phyloP scores from a whole-genome alignment of 2,113 vertebrate genomes.

The Ceratotherium simum region DNA sequence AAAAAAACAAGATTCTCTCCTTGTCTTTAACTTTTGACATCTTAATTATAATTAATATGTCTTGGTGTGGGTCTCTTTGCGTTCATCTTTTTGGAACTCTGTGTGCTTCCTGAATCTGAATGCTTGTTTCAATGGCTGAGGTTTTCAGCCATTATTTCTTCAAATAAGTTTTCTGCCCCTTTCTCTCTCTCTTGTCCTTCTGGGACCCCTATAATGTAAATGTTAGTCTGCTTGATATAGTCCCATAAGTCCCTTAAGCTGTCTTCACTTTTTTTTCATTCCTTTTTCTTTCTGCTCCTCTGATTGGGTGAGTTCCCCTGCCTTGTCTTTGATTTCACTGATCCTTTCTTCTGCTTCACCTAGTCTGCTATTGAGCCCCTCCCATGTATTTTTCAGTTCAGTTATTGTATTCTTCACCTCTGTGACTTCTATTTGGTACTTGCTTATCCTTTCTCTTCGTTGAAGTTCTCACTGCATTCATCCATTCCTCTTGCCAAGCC shows the following conservation, averaged over 20 bases:
- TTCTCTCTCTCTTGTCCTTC: neutral
- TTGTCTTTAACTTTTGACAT: neutral
- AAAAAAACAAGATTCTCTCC: neutral
- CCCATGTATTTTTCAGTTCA: neutral
- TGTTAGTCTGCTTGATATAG: neutral
- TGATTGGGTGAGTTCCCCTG: neutral
- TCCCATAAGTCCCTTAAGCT: neutral
- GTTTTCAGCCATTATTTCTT: neutral
- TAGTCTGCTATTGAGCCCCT: neutral
- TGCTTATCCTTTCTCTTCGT: neutral
- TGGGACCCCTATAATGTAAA: neutral
- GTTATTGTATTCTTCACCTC: neutral
- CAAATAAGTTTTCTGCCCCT: neutral
- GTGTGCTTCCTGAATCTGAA: neutral
- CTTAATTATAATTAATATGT: neutral
- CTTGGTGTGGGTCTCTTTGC: neutral
- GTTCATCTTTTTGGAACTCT: neutral
- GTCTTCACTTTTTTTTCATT: neutral
- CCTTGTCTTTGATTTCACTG: neutral
- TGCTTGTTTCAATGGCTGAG: neutral
- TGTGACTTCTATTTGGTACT: neutral
- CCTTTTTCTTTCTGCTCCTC: neutral
- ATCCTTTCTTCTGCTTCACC: neutral
- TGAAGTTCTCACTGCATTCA: neutral
- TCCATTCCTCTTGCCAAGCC: neutral